These are phyloP conservation scores for Myxocyprinus asiaticus DNA, from an alignment of 2,113 vertebrate species.

Conservation along the genomic window DNA sequence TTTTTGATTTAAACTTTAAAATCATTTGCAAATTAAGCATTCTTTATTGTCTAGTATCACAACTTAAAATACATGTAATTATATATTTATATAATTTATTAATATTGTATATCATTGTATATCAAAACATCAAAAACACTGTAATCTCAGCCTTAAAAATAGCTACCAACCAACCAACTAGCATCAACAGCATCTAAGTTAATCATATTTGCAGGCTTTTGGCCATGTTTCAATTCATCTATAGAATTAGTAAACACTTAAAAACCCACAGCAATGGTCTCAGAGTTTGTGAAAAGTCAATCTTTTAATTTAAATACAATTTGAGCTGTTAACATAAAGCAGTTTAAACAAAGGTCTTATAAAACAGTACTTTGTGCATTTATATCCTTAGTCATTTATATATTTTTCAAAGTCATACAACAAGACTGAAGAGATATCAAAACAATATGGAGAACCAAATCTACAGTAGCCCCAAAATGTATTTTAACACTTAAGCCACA, in stretches of 20 bases:
- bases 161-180: background rate
- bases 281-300: constrained; percentile 52
- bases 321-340: constrained; percentile 49
- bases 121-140: background rate
- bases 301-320: constrained; percentile 58
- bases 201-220: background rate
- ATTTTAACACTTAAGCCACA: background rate
- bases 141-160: background rate
- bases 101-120: background rate
- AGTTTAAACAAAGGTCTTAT: constrained; percentile 50
- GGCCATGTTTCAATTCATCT: background rate
- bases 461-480: background rate
- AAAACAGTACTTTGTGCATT: constrained; percentile 48
- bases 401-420: constrained; percentile 36
- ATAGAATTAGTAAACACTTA: constrained; percentile 1
- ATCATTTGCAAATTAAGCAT: background rate
- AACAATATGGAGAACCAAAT: constrained; percentile 9
- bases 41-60: background rate
- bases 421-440: constrained; percentile 26
- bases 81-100: background rate
- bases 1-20: background rate
- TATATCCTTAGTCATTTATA: constrained; percentile 40
- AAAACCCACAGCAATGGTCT: background rate
- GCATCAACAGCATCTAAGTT: background rate
- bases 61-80: background rate